phyloP scores from a whole-genome alignment of 2,113 vertebrate genomes.

The Protobothrops mucrosquamatus region DNA sequence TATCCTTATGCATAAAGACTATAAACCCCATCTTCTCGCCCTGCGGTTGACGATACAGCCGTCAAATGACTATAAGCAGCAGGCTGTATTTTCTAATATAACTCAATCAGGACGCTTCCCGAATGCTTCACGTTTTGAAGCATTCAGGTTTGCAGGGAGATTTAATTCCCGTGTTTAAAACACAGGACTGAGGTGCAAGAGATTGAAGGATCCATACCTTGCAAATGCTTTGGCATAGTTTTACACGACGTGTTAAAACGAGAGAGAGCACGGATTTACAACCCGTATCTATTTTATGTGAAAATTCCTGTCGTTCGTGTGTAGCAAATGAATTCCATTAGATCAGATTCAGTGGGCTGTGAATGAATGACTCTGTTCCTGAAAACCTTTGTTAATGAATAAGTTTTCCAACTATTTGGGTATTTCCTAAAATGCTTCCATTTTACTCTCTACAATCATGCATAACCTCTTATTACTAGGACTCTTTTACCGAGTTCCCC shows the following conservation, averaged over 20 bases:
- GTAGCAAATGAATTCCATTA: background rate
- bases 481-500: slow-evolving; percentile 75
- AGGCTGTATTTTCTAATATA: slow-evolving; percentile 58
- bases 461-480: slow-evolving; percentile 38
- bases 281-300: background rate
- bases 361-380: slow-evolving; percentile 8
- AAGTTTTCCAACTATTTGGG: background rate
- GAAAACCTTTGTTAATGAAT: slow-evolving; percentile 16
- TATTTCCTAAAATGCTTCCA: background rate
- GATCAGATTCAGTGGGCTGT: background rate
- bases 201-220: slow-evolving; percentile 20
- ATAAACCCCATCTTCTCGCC: slow-evolving; percentile 59
- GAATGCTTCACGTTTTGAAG: background rate
- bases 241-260: slow-evolving; percentile 9
- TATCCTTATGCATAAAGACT: slow-evolving; percentile 62
- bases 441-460: background rate
- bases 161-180: slow-evolving; percentile 18
- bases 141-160: slow-evolving; percentile 31
- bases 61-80: slow-evolving; percentile 62
- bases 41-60: slow-evolving; percentile 50
- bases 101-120: slow-evolving; percentile 50
- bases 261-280: background rate
- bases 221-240: slow-evolving; percentile 8
- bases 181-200: slow-evolving; percentile 10
- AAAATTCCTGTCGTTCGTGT: background rate